Evolutionary conservation across 2,113 vertebrate species (phyloP).

Genomic region (Turdus rufiventris): DNA sequence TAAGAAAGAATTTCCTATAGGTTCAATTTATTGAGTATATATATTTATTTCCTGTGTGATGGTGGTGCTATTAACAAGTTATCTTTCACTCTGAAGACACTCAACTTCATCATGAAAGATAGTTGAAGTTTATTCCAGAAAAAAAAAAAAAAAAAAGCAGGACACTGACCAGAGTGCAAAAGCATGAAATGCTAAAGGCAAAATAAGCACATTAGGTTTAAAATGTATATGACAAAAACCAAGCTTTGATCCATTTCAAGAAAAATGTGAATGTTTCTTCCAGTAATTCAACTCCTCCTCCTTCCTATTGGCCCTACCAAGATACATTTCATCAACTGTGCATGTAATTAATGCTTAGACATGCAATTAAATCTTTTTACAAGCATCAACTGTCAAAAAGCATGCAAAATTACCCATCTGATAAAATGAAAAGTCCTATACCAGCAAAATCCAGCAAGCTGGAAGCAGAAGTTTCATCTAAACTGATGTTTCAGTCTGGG

Average conservation of each 20-base stretch:
- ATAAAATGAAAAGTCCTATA: background rate
- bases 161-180: background rate
- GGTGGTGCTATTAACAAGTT: background rate
- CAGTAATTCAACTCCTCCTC: background rate
- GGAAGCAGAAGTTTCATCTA: background rate
- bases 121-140: background rate
- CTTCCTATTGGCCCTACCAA: background rate
- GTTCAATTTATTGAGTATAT: background rate
- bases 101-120: background rate
- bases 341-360: background rate
- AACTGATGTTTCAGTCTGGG: background rate
- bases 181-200: background rate
- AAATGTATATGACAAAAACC: background rate
- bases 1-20: background rate
- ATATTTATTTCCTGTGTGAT: background rate
- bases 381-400: background rate
- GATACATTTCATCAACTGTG: background rate
- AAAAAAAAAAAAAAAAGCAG: background rate
- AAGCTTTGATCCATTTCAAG: background rate
- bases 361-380: background rate
- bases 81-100: background rate
- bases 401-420: background rate
- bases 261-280: background rate
- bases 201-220: background rate
- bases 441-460: background rate